Evolutionary conservation across 2,888 invertebrate genomes (phyloP), one percentile per base, ranked within the genome.

Genomic region (Byasa hedistus): DNA sequence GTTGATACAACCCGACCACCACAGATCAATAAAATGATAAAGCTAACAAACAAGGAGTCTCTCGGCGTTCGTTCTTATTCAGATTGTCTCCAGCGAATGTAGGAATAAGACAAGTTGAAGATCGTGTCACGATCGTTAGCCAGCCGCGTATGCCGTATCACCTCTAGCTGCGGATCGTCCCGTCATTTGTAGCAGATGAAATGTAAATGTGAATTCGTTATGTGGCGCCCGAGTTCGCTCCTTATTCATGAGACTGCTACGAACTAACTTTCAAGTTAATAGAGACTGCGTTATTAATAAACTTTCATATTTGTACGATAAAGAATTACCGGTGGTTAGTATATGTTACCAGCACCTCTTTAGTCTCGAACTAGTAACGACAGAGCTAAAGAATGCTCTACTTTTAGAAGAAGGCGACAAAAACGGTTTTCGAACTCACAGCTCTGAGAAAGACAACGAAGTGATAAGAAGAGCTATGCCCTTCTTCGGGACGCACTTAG

Each of bases 121-220:
- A 74, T 76, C 75, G 76, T 79, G 80, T 80, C 80, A 78, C 75
- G 79, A 75, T 80, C 79, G 76, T 75, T 78, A 78, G 75, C 80
- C 79, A 76, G 54, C 36, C 77, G 81, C 81, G 83, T 79, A 72
- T 77, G 79, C 75, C 76, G 73, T 71, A 75, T 75, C 73, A 73
- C 72, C 76, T 78, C 83, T 83, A 86, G 87, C 84, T 85, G 87
- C 83, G 84, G 84, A 80, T 78, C 58, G 58, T 75, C 83, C 84
- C 87, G 86, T 90, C 90, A 91, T 91, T 91, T 91, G 91, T 90
- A 89, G 80, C 87, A 85, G 89, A 90, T 90, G 91, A 89, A 89
- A 91, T 91, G 91, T 90, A 91, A 91, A 91, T 91, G 87, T 80
- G 81, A 80, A 66, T 88, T 91, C 90, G 91, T 90, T 89, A 89